Evolutionary conservation across 2,797 vertebrate genomes (phyloP), one percentile per base, ranked within the genome.

Genomic region (Gadopsis bispinosus): DNA sequence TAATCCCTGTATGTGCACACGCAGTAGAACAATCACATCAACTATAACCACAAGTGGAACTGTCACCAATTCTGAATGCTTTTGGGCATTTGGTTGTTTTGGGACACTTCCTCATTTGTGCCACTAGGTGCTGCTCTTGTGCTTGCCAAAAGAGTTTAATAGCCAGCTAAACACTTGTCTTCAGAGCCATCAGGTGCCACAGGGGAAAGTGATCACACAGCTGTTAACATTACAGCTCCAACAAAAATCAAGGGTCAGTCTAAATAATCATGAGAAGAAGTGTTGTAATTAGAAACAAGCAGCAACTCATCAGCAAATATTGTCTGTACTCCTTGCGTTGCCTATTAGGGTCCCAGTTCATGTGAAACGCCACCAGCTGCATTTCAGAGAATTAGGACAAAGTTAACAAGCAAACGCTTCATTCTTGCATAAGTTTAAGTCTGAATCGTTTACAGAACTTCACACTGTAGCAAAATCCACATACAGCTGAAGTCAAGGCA

Each of bases 121-220:
- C 86, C 89, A 89, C 75, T 47, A 88, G 88, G 73, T 73, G 91
- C 5, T 14, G 69, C 80, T 84, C 43, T 22, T 45, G 29, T 20
- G 16, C 17, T 17, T 41, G 19, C 31, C 26, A 26, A 35, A 20
- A n/a, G 10, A 26, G 5, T 19, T 66, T 9, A 31, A 26, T 33
- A n/a, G 43, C 4, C 9, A 66, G 6, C 26, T 26, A 26, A 26
- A 26, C 26, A 26, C 26, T 26, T 26, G 26, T 26, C 26, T 26
- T 26, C 26, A 26, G 26, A 26, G 26, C 26, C 26, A 26, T 26
- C 26, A 26, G 26, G 26, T 26, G 12, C 1, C 19, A 16, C 11
- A 33, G 3, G 12, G 35, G 17, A 19, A n/a, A 51, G 26, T 1
- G 12, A 13, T 20, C 6, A 1, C 29, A 54, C 26, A 7, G 17